Conservation (phyloP, 2,797 vertebrate species). For the Myotis daubentonii region DNA sequence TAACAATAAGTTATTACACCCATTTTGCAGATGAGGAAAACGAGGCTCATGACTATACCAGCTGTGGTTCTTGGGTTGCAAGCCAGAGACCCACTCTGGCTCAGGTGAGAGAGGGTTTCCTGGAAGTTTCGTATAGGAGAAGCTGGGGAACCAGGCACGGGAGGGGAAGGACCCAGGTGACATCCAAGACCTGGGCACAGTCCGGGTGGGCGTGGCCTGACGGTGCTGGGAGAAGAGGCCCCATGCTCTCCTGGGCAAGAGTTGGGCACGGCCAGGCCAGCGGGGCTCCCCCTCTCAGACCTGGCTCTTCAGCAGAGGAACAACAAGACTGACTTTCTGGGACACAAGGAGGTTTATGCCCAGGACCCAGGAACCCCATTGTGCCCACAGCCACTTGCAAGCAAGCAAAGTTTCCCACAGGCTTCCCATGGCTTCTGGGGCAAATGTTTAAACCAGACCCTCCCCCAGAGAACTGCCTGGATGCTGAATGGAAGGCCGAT, state of each 20-base stretch:
- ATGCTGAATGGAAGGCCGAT: neutral
- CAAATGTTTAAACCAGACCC: too few species aligned
- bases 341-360: neutral
- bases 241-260: fast-evolving
- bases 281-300: too few species aligned
- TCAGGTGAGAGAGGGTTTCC: neutral
- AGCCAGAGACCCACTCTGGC: neutral
- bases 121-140: neutral
- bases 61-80: neutral
- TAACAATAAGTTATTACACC: fast-evolving
- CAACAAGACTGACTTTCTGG: neutral
- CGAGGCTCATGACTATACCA: neutral
- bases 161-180: neutral
- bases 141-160: neutral
- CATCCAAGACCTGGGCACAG: fast-evolving
- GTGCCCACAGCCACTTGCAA: neutral
- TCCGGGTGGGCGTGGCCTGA: fast-evolving
- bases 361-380: neutral
- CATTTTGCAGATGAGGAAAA: neutral
- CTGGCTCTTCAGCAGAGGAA: neutral
- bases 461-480: neutral
- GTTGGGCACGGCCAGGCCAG: neutral
- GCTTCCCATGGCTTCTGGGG: neutral
- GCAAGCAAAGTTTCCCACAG: neutral
- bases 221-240: neutral